phyloP scores from a whole-genome alignment of 2,888 invertebrate species.

The Mantis religiosa region DNA sequence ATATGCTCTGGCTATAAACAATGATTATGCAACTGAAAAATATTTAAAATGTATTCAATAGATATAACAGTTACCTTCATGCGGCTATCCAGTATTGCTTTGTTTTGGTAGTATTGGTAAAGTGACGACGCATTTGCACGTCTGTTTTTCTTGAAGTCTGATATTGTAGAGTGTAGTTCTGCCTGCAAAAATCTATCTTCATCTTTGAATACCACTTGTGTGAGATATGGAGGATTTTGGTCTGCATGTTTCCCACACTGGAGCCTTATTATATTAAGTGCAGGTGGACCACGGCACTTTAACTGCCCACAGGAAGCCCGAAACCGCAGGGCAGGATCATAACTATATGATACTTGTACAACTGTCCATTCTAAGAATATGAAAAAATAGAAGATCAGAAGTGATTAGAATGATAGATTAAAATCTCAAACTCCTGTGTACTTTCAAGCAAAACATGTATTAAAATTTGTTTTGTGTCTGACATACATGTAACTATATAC shows the following conservation, averaged over 20 bases:
- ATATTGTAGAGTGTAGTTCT: background rate
- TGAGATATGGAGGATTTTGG: background rate
- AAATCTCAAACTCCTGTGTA: too few relatives aligned
- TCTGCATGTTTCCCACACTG: background rate
- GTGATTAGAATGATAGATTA: background rate
- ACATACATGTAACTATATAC: too few relatives aligned
- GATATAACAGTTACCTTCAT: background rate
- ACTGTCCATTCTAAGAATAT: background rate
- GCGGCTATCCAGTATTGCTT: background rate
- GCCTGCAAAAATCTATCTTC: background rate
- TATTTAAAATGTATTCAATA: background rate
- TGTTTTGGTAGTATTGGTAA: background rate
- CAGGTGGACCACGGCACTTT: background rate
- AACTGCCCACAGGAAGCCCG: background rate
- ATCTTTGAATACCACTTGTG: background rate
- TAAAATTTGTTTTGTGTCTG: too few relatives aligned
- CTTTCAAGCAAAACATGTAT: too few relatives aligned
- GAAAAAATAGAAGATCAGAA: background rate
- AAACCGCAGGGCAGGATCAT: background rate
- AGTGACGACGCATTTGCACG: background rate
- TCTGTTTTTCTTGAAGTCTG: background rate
- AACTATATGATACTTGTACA: background rate
- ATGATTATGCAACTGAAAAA: too few relatives aligned
- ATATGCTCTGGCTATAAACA: too few relatives aligned
- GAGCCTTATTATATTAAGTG: background rate